Evolutionary conservation across 2,888 invertebrate genomes (phyloP).

Genomic region (Clitarchus hookeri): DNA sequence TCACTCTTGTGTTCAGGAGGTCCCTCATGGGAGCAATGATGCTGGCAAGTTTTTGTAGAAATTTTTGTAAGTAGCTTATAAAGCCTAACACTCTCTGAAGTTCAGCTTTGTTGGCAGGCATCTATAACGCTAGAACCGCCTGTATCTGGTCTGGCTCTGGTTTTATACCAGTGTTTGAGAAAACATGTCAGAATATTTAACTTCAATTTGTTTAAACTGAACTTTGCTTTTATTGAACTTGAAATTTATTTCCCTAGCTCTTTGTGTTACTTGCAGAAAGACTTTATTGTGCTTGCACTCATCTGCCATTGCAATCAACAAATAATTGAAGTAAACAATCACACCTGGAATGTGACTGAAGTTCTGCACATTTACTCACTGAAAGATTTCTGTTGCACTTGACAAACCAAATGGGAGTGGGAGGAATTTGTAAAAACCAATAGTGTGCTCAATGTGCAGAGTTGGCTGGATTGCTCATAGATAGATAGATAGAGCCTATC

Average conservation of each 20-base stretch:
- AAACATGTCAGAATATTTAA: neutral
- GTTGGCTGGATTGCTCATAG: neutral
- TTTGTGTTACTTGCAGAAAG: neutral
- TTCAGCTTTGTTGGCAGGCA: neutral
- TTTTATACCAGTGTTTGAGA: neutral
- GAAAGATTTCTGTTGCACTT: neutral
- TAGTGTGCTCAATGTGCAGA: neutral
- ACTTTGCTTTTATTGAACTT: neutral
- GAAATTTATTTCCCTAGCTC: too few species aligned
- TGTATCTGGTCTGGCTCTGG: neutral
- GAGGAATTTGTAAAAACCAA: too few species aligned
- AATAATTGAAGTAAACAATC: neutral
- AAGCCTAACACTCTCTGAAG: neutral
- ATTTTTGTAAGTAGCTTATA: neutral
- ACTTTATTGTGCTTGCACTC: neutral
- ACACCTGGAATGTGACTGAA: too few species aligned
- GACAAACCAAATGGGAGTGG: neutral
- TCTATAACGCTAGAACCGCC: neutral
- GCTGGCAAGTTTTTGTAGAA: neutral
- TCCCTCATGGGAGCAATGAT: neutral
- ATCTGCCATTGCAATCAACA: neutral
- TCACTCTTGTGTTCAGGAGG: neutral
- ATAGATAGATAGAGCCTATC: neutral
- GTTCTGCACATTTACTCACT: too few species aligned
- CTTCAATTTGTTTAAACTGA: neutral